Evolutionary conservation across 2,797 vertebrate species (phyloP).

Genomic region (Galago senegalensis): DNA sequence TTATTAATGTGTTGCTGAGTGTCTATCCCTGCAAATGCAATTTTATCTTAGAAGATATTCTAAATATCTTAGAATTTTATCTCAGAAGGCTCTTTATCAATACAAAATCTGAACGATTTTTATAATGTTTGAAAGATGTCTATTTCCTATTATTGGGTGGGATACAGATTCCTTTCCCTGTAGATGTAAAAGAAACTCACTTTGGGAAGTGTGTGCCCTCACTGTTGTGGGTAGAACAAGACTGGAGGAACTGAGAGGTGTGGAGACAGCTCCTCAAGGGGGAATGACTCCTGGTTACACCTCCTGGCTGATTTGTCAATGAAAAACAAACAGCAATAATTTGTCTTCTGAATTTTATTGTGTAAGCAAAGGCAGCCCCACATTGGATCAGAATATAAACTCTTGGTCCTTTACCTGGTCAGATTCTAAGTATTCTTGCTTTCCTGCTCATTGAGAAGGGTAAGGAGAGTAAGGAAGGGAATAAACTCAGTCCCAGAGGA

Average conservation of each 20-base stretch:
- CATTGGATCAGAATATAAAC: not conserved
- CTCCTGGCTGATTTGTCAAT: conserved; percentile 68
- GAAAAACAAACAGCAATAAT: conserved; percentile 53
- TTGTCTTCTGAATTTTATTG: not conserved
- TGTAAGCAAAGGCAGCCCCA: conserved; percentile 38
- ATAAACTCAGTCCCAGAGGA: not conserved
- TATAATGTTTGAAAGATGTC: not conserved
- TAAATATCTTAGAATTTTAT: not conserved
- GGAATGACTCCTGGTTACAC: not conserved
- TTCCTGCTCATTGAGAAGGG: not conserved
- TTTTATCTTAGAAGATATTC: too few relatives aligned
- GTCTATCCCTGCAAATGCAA: not conserved
- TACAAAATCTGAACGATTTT: not conserved
- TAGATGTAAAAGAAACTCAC: not conserved
- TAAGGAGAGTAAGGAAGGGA: not conserved
- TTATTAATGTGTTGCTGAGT: not conserved
- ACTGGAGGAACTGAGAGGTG: not conserved
- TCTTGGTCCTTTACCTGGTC: not conserved
- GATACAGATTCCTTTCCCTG: conserved; percentile 44
- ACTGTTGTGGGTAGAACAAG: not conserved
- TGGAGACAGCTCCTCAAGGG: not conserved
- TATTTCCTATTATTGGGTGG: not conserved
- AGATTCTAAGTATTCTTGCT: not conserved
- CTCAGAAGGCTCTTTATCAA: not conserved
- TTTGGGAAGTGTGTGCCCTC: conserved; percentile 66